phyloP scores from a whole-genome alignment of 2,797 vertebrate genomes.

The Phataginus tetradactyla region DNA sequence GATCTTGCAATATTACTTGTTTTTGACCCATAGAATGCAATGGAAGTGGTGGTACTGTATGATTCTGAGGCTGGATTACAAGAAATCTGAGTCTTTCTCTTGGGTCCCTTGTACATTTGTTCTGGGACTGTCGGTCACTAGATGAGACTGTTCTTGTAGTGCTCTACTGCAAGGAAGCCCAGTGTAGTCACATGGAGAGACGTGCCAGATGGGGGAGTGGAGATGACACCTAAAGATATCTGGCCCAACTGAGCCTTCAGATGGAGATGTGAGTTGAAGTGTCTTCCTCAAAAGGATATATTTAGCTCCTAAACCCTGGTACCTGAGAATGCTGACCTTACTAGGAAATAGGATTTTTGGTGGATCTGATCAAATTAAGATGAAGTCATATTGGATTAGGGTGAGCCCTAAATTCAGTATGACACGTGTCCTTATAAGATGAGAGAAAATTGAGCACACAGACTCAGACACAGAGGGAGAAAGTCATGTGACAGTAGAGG shows the following conservation, averaged over 20 bases:
- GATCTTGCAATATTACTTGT: background rate
- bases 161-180: background rate
- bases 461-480: background rate
- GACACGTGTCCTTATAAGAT: background rate
- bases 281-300: background rate
- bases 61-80: background rate
- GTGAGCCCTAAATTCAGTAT: background rate
- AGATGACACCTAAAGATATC: background rate
- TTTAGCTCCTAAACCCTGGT: background rate
- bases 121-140: background rate
- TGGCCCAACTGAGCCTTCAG: background rate
- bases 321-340: background rate
- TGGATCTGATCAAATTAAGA: background rate
- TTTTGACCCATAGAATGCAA: background rate
- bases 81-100: background rate
- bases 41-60: too few species aligned
- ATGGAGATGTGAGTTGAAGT: background rate
- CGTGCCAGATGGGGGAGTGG: background rate
- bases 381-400: background rate
- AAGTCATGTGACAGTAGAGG: background rate
- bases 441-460: background rate
- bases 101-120: background rate
- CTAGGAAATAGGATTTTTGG: background rate
- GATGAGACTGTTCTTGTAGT: background rate
- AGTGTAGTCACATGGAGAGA: background rate